Percentiles rank a stretch among this genome's conserved stretches.
Conservation (phyloP, 2,113 vertebrate genomes). For the Vidua macroura region DNA sequence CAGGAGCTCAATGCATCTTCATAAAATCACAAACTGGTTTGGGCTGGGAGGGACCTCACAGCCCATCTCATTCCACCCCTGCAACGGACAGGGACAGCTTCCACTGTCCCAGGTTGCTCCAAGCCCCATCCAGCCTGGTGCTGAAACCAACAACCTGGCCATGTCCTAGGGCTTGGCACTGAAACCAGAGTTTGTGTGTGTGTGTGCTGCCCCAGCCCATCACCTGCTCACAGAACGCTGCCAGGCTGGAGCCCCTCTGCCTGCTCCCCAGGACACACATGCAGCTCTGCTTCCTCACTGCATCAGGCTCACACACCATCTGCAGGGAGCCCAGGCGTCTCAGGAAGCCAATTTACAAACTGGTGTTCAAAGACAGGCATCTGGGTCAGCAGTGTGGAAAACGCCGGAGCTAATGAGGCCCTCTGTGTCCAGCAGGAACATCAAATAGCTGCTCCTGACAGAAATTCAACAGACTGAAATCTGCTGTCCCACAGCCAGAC, state of each 20-base stretch:
- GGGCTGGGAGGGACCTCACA: background rate
- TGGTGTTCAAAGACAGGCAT: background rate
- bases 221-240: rapidly evolving
- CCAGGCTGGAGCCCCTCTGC: background rate
- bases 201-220: background rate
- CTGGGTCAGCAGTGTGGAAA: background rate
- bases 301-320: background rate
- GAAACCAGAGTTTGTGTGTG: rapidly evolving
- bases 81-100: background rate
- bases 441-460: background rate
- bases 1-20: rapidly evolving
- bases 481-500: background rate
- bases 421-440: background rate
- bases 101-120: background rate
- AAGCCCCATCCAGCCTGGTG: background rate
- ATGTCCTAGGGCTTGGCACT: background rate
- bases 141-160: background rate
- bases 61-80: background rate
- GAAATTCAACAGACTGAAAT: background rate
- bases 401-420: rapidly evolving
- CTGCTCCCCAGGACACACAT: rapidly evolving
- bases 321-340: background rate
- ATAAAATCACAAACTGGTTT: background rate
- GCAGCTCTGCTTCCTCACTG: background rate
- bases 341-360: background rate